These are phyloP conservation scores for Nerophis ophidion DNA, from an alignment of 2,113 vertebrate species.

Conservation along the genomic window DNA sequence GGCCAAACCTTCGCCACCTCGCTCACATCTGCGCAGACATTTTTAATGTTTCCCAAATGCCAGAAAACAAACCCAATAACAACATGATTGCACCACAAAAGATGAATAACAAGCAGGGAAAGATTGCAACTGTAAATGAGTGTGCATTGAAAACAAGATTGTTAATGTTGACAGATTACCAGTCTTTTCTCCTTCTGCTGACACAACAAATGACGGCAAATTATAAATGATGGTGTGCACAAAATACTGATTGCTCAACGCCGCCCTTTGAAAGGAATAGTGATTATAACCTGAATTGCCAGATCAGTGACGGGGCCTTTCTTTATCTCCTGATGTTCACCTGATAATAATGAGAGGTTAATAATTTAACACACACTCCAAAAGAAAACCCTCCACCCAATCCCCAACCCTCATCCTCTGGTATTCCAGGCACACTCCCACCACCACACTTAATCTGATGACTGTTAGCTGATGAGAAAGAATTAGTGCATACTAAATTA, in stretches of 20 bases:
- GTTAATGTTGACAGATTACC: neutral
- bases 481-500: constrained; percentile 55
- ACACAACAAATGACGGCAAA: constrained; percentile 11
- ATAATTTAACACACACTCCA: constrained; percentile 44
- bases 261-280: constrained; percentile 29
- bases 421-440: constrained; percentile 9
- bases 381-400: constrained; percentile 8
- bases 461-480: constrained; percentile 57
- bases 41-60: neutral
- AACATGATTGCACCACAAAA: constrained; percentile 18
- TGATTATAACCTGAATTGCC: constrained; percentile 41
- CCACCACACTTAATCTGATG: constrained; percentile 44
- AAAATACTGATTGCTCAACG: constrained; percentile 24
- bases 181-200: constrained; percentile 6
- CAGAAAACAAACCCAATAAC: constrained; percentile 18
- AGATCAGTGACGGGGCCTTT: constrained; percentile 30
- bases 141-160: constrained; percentile 8
- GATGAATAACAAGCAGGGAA: constrained; percentile 1
- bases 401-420: neutral
- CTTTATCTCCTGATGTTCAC: constrained; percentile 36
- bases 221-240: constrained; percentile 7
- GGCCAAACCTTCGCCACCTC: neutral
- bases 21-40: neutral
- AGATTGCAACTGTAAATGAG: constrained; percentile 4
- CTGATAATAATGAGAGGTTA: constrained; percentile 49